Evolutionary conservation across 2,888 invertebrate species (phyloP).

Genomic region (Oeneis ivallda): DNA sequence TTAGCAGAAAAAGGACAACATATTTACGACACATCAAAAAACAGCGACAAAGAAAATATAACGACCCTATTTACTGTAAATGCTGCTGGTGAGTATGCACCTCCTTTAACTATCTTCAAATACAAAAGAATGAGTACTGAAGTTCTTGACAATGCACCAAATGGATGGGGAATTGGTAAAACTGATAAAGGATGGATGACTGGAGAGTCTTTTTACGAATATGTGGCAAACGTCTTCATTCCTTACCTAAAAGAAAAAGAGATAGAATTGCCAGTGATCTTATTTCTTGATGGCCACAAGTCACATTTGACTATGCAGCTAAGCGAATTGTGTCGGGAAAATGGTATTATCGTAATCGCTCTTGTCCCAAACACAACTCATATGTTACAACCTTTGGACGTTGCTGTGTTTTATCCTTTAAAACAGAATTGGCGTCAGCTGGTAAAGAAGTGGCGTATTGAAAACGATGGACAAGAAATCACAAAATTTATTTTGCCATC

Average conservation of each 20-base stretch:
- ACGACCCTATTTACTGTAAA: background rate
- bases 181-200: background rate
- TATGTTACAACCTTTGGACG: background rate
- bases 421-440: background rate
- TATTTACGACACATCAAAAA: background rate
- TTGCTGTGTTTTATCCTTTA: background rate
- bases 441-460: background rate
- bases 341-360: background rate
- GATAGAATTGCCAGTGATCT: background rate
- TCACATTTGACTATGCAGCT: background rate
- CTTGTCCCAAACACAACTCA: background rate
- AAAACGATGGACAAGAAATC: background rate
- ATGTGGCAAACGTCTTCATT: background rate
- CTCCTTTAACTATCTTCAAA: background rate
- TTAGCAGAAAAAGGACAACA: background rate
- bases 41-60: slow-evolving; percentile 2
- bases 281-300: background rate
- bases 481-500: background rate
- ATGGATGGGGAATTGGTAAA: background rate
- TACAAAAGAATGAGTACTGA: slow-evolving; percentile 3
- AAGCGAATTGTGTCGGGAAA: background rate
- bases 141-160: background rate
- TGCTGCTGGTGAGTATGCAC: slow-evolving; percentile 1
- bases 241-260: background rate
- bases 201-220: background rate